phyloP scores from a whole-genome alignment of 1,140 invertebrate genomes.

The Elymnias hypermnestra region DNA sequence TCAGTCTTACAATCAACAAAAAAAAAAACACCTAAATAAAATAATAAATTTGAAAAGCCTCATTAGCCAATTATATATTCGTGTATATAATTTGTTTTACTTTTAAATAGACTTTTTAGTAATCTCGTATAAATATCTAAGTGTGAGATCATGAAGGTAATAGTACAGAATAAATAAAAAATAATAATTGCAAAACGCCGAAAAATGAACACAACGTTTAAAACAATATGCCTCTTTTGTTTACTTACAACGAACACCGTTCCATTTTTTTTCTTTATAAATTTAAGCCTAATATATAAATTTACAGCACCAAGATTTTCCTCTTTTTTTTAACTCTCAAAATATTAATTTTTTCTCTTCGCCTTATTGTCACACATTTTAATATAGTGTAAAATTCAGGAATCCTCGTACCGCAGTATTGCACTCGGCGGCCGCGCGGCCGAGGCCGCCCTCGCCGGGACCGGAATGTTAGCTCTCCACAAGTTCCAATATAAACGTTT shows the following conservation, averaged over 20 bases:
- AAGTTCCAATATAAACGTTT: conserved; percentile 30
- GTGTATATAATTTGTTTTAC: conserved; percentile 64
- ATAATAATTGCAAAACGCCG: conserved; percentile 67
- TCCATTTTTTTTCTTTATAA: conserved; percentile 66
- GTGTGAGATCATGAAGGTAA: conserved; percentile 72
- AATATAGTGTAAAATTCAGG: conserved; percentile 68
- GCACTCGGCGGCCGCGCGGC: conserved; percentile 46
- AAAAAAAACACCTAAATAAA: conserved; percentile 59
- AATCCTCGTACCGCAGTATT: conserved; percentile 68
- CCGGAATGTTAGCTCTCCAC: conserved; percentile 49
- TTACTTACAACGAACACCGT: conserved; percentile 69
- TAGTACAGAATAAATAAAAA: conserved; percentile 70
- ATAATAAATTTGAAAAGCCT: conserved; percentile 65
- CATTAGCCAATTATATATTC: conserved; percentile 72
- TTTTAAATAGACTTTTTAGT: conserved; percentile 69
- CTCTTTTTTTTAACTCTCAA: conserved; percentile 71
- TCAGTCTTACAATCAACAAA: conserved; percentile 69
- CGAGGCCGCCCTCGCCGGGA: conserved; percentile 30
- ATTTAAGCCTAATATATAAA: conserved; percentile 76
- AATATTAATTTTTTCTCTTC: conserved; percentile 72
- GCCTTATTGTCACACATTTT: conserved; percentile 74
- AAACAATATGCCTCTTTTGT: conserved; percentile 71
- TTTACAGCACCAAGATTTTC: conserved; percentile 76
- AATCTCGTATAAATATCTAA: conserved; percentile 75
- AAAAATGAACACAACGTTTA: conserved; percentile 72